Conservation (phyloP, 1,140 invertebrate species). For the Carcinoscorpius rotundicauda region DNA sequence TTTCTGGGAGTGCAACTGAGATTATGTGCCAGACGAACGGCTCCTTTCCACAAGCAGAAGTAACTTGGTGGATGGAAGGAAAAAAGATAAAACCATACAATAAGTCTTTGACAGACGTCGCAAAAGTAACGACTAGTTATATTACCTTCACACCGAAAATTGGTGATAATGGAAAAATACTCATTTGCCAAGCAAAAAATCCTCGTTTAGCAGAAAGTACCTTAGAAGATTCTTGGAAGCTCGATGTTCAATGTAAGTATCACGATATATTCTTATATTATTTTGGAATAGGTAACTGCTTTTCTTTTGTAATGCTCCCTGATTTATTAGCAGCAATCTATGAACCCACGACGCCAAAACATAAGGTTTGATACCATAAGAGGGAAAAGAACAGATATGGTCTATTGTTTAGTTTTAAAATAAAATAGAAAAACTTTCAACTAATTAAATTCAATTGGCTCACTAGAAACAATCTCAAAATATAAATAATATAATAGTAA, state of each 20-base stretch:
- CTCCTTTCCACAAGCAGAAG: slow-evolving; percentile 21
- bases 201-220: slow-evolving; percentile 40
- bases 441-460: too few species aligned
- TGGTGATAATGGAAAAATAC: slow-evolving; percentile 21
- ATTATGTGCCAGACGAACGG: slow-evolving; percentile 22
- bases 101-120: slow-evolving; percentile 51
- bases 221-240: slow-evolving; percentile 54
- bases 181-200: slow-evolving; percentile 24
- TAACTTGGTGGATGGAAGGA: slow-evolving; percentile 24
- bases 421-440: too few species aligned
- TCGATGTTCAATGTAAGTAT: slow-evolving; percentile 46
- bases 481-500: too few species aligned
- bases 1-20: slow-evolving; percentile 14
- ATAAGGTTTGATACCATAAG: too few species aligned
- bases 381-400: too few species aligned
- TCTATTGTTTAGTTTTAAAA: too few species aligned
- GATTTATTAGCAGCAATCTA: too few species aligned
- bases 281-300: too few species aligned
- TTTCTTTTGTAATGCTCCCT: too few species aligned
- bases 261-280: too few species aligned
- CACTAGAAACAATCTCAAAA: too few species aligned
- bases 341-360: too few species aligned
- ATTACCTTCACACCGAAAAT: slow-evolving; percentile 14
- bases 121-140: slow-evolving; percentile 41
- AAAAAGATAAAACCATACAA: slow-evolving; percentile 16